phyloP scores from a whole-genome alignment of 2,797 vertebrate species.

The Anolis apletophallus region DNA sequence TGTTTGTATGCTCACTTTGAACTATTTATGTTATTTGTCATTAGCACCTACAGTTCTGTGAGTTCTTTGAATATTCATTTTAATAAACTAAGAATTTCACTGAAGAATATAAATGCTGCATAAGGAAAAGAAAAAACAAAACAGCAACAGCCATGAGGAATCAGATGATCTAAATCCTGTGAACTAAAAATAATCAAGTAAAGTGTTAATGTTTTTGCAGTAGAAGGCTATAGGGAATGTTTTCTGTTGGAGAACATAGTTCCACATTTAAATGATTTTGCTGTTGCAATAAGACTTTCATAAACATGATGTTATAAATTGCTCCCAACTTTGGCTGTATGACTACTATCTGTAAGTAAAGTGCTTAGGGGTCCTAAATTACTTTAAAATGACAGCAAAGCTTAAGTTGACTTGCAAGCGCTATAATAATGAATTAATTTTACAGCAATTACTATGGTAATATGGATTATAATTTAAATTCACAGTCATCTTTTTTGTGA shows the following conservation, averaged over 20 bases:
- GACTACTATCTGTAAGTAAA: slow-evolving; percentile 58
- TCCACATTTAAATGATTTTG: slow-evolving; percentile 56
- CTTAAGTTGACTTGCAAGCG: slow-evolving; percentile 61
- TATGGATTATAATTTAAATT: slow-evolving; percentile 73
- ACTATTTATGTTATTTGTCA: slow-evolving; percentile 64
- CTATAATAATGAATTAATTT: slow-evolving; percentile 64
- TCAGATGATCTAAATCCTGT: slow-evolving; percentile 46
- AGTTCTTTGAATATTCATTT: slow-evolving; percentile 63
- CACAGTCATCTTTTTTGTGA: slow-evolving; percentile 32
- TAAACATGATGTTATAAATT: slow-evolving; percentile 61
- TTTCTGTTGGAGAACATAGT: slow-evolving; percentile 22
- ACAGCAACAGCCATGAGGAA: slow-evolving; percentile 42
- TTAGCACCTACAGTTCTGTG: slow-evolving; percentile 58
- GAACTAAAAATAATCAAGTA: slow-evolving; percentile 49
- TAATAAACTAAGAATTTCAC: slow-evolving; percentile 52
- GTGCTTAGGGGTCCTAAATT: slow-evolving; percentile 63
- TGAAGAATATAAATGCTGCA: slow-evolving; percentile 49
- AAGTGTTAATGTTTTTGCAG: slow-evolving; percentile 43
- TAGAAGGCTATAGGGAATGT: slow-evolving; percentile 51
- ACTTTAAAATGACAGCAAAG: slow-evolving; percentile 62
- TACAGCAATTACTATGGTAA: slow-evolving; percentile 72
- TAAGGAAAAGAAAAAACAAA: not conserved
- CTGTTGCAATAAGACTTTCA: slow-evolving; percentile 58
- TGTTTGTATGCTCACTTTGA: slow-evolving; percentile 55
- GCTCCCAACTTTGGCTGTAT: slow-evolving; percentile 55